Evolutionary conservation across 2,797 vertebrate species (phyloP).

Genomic region (Rhinoraja longicauda): DNA sequence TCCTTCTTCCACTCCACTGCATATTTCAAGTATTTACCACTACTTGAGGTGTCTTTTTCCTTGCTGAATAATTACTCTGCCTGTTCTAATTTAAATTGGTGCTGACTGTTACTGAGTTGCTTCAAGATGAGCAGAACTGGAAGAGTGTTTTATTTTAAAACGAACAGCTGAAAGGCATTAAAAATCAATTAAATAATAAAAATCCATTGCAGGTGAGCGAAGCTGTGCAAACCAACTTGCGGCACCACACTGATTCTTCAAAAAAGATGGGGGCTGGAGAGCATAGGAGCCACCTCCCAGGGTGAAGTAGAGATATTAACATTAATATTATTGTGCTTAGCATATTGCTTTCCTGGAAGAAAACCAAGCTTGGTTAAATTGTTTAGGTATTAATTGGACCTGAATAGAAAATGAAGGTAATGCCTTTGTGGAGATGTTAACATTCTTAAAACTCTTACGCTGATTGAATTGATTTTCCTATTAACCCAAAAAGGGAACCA

Average conservation of each 20-base stretch:
- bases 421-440: background rate
- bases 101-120: background rate
- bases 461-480: background rate
- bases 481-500: background rate
- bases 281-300: background rate
- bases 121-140: background rate
- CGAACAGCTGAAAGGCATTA: background rate
- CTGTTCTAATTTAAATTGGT: background rate
- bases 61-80: background rate
- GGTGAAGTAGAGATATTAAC: too few relatives aligned
- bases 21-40: background rate
- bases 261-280: background rate
- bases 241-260: background rate
- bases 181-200: background rate
- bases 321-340: background rate
- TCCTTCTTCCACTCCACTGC: background rate
- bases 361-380: background rate
- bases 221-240: background rate
- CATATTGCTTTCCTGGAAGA: background rate
- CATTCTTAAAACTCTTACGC: background rate
- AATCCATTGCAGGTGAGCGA: background rate
- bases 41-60: background rate
- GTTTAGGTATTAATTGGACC: too few relatives aligned
- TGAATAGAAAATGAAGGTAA: background rate
- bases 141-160: background rate